Conservation (phyloP, 2,113 vertebrate genomes). For the Gymnorhina tibicen region DNA sequence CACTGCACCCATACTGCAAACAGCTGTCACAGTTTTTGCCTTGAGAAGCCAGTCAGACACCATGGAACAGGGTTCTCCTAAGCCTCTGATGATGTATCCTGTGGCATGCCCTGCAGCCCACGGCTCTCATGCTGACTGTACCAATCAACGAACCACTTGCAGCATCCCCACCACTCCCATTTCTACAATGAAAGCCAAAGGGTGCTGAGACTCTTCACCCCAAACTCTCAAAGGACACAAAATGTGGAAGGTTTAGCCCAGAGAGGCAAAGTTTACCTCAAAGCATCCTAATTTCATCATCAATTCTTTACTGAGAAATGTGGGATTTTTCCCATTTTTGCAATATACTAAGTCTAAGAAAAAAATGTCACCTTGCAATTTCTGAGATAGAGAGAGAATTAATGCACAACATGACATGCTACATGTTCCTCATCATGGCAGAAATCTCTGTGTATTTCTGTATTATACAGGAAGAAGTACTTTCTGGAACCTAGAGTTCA, state of each 20-base stretch:
- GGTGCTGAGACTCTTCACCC: not conserved
- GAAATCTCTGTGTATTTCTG: not conserved
- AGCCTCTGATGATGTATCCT: not conserved
- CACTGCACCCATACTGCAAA: not conserved
- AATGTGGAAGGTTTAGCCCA: not conserved
- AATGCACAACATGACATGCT: not conserved
- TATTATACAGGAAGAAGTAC: not conserved
- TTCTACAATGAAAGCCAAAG: not conserved
- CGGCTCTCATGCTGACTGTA: not conserved
- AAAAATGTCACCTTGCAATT: not conserved
- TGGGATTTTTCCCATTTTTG: not conserved
- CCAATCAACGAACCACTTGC: not conserved
- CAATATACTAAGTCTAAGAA: not conserved
- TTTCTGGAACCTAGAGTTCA: not conserved
- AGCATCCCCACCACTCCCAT: not conserved
- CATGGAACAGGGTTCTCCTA: not conserved
- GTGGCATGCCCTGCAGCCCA: not conserved
- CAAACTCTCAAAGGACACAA: not conserved
- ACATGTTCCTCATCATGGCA: not conserved
- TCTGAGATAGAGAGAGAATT: not conserved
- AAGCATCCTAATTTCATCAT: not conserved
- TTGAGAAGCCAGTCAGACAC: not conserved
- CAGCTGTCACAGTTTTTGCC: not conserved
- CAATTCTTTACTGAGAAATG: accelerated
- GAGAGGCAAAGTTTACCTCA: not conserved